A percentile compares a stretch with the other conserved stretches of the same genome.
phyloP scores from a whole-genome alignment of 2,888 invertebrate species.

The Lottia scabra region DNA sequence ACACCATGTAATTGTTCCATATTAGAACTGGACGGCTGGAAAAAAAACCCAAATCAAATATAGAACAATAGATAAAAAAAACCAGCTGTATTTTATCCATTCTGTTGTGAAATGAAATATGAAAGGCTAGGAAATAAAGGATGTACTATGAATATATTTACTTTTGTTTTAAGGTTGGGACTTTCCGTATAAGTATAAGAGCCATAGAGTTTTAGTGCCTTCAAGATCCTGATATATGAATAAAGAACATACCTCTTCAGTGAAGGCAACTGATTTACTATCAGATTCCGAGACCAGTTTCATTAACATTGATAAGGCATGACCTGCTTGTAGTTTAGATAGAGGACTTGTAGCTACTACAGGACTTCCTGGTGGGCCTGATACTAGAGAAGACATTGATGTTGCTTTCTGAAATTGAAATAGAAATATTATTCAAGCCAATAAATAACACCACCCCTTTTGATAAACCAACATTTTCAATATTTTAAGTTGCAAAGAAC shows the following conservation, averaged over 20 bases:
- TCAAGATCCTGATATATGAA: neutral
- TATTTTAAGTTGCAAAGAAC: too few species aligned
- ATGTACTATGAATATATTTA: too few species aligned
- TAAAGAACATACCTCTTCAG: constrained; percentile 81
- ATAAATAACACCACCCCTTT: too few species aligned
- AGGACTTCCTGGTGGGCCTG: constrained; percentile 22
- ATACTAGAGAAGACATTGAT: constrained; percentile 35
- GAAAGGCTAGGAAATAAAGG: too few species aligned
- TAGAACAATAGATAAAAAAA: too few species aligned
- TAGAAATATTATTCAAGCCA: neutral
- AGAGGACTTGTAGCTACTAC: constrained; percentile 75
- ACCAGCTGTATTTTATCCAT: too few species aligned
- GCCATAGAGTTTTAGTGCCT: neutral
- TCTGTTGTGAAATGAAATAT: too few species aligned
- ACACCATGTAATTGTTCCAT: constrained; percentile 84
- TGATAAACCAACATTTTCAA: too few species aligned
- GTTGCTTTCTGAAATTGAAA: constrained; percentile 37
- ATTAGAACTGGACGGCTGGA: constrained; percentile 67
- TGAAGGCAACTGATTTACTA: constrained; percentile 94
- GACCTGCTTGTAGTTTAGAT: constrained; percentile 78
- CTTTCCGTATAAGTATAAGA: too few species aligned
- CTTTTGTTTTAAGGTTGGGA: too few species aligned
- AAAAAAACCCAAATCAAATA: neutral
- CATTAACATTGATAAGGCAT: constrained; percentile 87
- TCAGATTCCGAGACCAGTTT: constrained; percentile 90